Evolutionary conservation across 2,797 vertebrate genomes (phyloP).

Genomic region (Philypnodon macrostomus): DNA sequence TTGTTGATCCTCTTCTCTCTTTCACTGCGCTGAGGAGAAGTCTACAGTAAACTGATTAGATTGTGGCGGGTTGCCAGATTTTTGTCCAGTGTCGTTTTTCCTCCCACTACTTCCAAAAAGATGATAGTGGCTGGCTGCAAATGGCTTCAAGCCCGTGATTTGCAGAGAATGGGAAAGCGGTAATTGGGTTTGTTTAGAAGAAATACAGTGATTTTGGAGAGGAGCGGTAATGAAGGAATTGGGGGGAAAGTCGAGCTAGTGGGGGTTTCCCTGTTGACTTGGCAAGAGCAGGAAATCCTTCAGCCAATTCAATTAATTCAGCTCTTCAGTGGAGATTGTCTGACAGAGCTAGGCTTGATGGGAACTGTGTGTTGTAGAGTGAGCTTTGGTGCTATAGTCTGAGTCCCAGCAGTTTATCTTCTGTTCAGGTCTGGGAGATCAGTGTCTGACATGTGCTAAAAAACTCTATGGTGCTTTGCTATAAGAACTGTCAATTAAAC

Average conservation of each 20-base stretch:
- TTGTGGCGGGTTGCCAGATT: slow-evolving; percentile 37
- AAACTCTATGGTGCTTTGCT: slow-evolving; percentile 1
- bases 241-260: neutral
- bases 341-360: slow-evolving; percentile 22
- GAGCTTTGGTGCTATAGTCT: slow-evolving; percentile 7
- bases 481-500: slow-evolving; percentile 15
- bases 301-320: slow-evolving; percentile 26
- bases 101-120: slow-evolving; percentile 27
- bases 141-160: slow-evolving; percentile 38
- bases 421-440: slow-evolving; percentile 6
- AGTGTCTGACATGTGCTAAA: slow-evolving; percentile 8
- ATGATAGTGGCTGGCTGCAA: slow-evolving; percentile 36
- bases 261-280: slow-evolving; percentile 18
- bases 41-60: slow-evolving; percentile 49
- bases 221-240: slow-evolving; percentile 30
- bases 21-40: slow-evolving; percentile 23
- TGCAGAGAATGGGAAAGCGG: slow-evolving; percentile 21
- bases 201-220: slow-evolving; percentile 22
- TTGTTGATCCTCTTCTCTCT: slow-evolving; percentile 43
- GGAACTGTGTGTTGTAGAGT: slow-evolving; percentile 2
- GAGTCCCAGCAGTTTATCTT: slow-evolving; percentile 10
- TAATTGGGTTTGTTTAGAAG: slow-evolving; percentile 44
- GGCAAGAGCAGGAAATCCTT: slow-evolving; percentile 33
- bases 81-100: slow-evolving; percentile 44
- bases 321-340: slow-evolving; percentile 23